Percentiles rank a stretch among this genome's conserved stretches.
Conservation (phyloP, 2,797 vertebrate species). For the Hemitrygon akajei region DNA sequence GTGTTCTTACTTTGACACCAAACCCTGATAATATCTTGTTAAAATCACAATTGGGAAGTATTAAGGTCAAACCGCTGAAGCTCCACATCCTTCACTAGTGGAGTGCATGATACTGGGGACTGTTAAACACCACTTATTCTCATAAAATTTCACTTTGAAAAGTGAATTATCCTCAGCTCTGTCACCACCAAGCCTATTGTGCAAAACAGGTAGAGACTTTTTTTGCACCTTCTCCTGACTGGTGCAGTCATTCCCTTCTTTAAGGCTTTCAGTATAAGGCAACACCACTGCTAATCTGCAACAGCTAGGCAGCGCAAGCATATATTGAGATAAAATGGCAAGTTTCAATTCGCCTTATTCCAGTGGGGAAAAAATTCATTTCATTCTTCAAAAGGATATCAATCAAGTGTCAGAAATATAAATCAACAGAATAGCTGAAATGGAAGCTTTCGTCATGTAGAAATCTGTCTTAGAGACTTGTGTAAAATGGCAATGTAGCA, state of each 20-base stretch:
- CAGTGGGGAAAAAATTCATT: not conserved
- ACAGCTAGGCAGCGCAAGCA: not conserved
- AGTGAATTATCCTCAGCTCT: not conserved
- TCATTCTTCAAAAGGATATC: not conserved
- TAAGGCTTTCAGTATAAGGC: not conserved
- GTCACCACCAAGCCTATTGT: not conserved
- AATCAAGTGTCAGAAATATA: not conserved
- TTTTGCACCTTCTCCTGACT: not conserved
- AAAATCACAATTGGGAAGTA: not conserved
- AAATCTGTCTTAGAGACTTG: too few species aligned
- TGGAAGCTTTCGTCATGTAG: not conserved
- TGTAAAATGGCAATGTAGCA: too few species aligned
- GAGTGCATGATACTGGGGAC: not conserved
- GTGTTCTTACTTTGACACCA: not conserved
- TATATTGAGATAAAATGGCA: not conserved
- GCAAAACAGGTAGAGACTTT: not conserved
- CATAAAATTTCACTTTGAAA: not conserved
- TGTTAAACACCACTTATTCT: not conserved
- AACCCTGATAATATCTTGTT: not conserved
- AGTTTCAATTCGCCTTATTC: not conserved
- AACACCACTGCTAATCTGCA: not conserved
- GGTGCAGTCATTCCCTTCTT: not conserved
- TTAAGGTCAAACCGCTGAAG: not conserved
- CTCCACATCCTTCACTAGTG: not conserved
- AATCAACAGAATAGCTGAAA: not conserved